These are phyloP conservation scores for Cochlearius cochlearius DNA, from an alignment of 2,113 vertebrate species.

Conservation along the genomic window DNA sequence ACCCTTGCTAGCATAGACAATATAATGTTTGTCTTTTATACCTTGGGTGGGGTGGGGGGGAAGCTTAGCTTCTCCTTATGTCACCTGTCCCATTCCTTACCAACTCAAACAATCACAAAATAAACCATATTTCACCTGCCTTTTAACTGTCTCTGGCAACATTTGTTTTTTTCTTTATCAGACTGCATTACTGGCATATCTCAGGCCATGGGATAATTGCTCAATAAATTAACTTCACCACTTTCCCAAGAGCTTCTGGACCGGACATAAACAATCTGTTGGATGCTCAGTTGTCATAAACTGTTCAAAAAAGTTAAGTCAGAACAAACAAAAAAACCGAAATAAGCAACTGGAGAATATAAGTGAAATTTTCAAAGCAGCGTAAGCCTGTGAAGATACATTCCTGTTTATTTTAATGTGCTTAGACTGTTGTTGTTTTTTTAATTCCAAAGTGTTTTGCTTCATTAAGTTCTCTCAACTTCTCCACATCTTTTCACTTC, in stretches of 20 bases:
- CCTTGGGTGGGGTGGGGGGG: accelerated
- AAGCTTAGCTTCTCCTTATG: not conserved
- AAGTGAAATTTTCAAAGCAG: not conserved
- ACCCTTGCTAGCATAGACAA: not conserved
- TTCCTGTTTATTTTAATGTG: not conserved
- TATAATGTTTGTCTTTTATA: not conserved
- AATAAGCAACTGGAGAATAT: not conserved
- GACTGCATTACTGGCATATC: not conserved
- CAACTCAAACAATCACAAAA: not conserved
- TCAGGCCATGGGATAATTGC: not conserved
- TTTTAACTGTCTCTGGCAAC: not conserved
- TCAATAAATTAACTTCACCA: not conserved
- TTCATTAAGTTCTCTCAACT: not conserved
- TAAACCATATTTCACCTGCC: not conserved
- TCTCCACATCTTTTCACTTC: not conserved
- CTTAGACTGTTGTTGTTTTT: not conserved
- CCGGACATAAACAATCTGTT: not conserved
- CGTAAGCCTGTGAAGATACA: not conserved
- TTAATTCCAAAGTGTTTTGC: not conserved
- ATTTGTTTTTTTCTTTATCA: not conserved
- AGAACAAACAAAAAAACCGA: not conserved
- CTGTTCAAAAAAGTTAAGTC: not conserved
- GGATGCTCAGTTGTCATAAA: not conserved
- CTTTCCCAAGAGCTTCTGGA: not conserved
- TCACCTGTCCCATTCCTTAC: not conserved